These are phyloP conservation scores for Ptilodon capucinus DNA, from an alignment of 2,888 invertebrate species.

Conservation along the genomic window DNA sequence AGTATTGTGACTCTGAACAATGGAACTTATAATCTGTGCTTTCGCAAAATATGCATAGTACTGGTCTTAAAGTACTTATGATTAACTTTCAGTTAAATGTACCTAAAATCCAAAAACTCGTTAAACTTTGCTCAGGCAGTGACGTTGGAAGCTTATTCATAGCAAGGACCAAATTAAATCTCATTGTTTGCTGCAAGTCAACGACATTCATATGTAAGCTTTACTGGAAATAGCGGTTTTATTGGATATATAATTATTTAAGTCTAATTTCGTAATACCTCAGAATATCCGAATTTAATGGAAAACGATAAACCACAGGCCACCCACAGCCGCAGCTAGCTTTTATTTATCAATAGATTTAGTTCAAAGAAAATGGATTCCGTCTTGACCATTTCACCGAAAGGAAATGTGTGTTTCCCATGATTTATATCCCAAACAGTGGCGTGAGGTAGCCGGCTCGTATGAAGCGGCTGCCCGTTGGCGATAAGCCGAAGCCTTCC, in stretches of 20 bases:
- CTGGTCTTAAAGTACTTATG: conserved; percentile 18
- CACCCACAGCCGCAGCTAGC: conserved; percentile 17
- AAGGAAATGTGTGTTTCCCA: conserved; percentile 78
- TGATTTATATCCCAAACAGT: conserved; percentile 77
- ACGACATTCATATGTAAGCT: too few species aligned
- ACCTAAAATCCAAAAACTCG: conserved; percentile 33
- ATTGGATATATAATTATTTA: too few species aligned
- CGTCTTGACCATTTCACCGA: conserved; percentile 67
- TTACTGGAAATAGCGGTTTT: too few species aligned
- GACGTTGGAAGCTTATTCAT: conserved; percentile 18
- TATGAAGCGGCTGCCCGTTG: conserved; percentile 68
- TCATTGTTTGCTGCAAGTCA: too few species aligned
- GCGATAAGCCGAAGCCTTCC: conserved; percentile 76
- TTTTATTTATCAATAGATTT: conserved; percentile 58
- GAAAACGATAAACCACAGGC: neutral
- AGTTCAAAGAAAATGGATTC: conserved; percentile 67
- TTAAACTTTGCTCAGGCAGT: conserved; percentile 28
- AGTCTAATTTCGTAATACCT: too few species aligned
- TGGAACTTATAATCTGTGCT: conserved; percentile 15
- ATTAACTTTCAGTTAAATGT: conserved; percentile 31
- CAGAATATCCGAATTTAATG: neutral
- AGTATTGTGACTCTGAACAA: conserved; percentile 3
- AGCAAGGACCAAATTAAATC: conserved; percentile 12
- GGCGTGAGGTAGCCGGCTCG: conserved; percentile 63
- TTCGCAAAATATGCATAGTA: conserved; percentile 16